A percentile compares a stretch with the other conserved stretches of the same genome.
Evolutionary conservation across 2,113 vertebrate genomes (phyloP).

Genomic region (Vulpes lagopus): DNA sequence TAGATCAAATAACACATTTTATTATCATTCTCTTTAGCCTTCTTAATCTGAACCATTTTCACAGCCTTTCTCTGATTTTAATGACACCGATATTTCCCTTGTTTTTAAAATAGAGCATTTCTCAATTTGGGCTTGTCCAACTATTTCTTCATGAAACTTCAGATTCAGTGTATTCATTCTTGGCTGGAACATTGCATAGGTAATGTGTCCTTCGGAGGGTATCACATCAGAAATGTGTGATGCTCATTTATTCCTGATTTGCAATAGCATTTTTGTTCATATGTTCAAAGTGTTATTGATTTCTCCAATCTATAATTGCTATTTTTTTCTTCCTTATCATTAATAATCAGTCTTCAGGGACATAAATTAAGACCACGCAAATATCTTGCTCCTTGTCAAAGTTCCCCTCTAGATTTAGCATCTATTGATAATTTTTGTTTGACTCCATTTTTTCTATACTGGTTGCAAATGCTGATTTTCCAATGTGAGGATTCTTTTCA

Average conservation of each 20-base stretch:
- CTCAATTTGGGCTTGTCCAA: not conserved
- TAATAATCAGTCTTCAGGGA: not conserved
- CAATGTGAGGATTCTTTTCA: not conserved
- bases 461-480: slow-evolving; percentile 10
- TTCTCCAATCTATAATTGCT: not conserved
- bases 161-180: not conserved
- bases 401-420: not conserved
- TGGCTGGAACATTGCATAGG: not conserved
- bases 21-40: not conserved
- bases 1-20: not conserved
- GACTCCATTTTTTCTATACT: not conserved
- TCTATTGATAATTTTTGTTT: slow-evolving; percentile 30
- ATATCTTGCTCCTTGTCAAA: not conserved
- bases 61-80: not conserved
- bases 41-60: not conserved
- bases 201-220: not conserved
- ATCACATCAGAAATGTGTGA: not conserved
- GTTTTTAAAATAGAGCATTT: not conserved
- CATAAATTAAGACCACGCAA: not conserved
- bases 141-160: slow-evolving; percentile 19
- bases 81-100: not conserved
- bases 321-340: slow-evolving; percentile 5
- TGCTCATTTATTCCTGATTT: not conserved
- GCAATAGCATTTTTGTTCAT: not conserved
- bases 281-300: not conserved